phyloP scores from a whole-genome alignment of 1,140 invertebrate species.

The Batillaria attramentaria region DNA sequence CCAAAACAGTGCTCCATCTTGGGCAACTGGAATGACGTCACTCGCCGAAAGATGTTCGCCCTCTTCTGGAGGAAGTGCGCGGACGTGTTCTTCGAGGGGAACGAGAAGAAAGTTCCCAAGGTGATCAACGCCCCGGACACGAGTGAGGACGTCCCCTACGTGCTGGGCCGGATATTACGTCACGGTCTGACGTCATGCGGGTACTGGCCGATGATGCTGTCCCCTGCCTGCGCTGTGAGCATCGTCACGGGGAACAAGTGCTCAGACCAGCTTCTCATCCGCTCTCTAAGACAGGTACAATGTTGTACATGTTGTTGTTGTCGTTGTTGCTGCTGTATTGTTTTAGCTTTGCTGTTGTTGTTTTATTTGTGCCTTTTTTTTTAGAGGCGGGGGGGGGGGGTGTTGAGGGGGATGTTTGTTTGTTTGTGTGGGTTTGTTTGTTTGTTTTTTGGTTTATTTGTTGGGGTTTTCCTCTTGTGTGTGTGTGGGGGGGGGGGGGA shows the following conservation, averaged over 20 bases:
- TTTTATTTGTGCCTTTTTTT: no score
- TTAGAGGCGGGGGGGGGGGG: no score
- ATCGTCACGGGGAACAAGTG: constrained; percentile 18
- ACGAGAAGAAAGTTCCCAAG: constrained; percentile 8
- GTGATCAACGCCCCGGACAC: background rate
- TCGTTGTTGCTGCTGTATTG: no score
- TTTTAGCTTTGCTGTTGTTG: no score
- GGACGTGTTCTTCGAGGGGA: background rate
- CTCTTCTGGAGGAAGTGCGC: constrained; percentile 9
- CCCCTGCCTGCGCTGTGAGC: constrained; percentile 19
- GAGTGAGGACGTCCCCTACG: constrained; percentile 2
- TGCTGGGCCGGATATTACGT: constrained; percentile 25
- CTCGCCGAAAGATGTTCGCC: constrained; percentile 6
- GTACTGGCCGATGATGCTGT: constrained; percentile 20
- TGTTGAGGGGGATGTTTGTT: no score
- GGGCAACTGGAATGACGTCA: constrained; percentile 11
- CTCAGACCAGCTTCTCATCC: background rate
- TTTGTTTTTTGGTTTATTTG: no score
- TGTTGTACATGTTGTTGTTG: no score
- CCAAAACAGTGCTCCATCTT: no score
- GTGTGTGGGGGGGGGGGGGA: no score
- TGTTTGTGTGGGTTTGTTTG: no score
- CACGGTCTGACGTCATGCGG: constrained; percentile 20
- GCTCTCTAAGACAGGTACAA: no score
- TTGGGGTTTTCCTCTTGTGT: no score